A percentile compares a stretch with the other conserved stretches of the same genome.
Conservation (phyloP, 2,113 vertebrate species). For the Lynx canadensis region DNA sequence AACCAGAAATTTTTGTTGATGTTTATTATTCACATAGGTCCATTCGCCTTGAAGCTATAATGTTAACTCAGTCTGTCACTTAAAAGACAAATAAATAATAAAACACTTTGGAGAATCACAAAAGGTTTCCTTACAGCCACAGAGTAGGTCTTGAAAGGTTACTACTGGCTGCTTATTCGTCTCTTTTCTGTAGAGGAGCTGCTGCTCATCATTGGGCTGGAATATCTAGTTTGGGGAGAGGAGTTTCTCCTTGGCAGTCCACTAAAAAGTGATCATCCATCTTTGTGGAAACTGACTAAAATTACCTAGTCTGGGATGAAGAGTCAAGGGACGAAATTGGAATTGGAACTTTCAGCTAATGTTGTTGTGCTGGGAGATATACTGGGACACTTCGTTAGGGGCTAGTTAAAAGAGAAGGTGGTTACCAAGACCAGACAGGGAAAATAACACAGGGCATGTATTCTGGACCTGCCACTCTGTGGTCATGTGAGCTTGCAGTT, state of each 20-base stretch:
- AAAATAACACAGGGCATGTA: background rate
- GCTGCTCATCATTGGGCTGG: background rate
- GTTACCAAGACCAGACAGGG: background rate
- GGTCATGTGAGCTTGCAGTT: background rate
- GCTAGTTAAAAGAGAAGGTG: background rate
- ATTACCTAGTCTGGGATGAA: background rate
- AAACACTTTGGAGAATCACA: background rate
- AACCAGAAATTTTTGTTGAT: background rate
- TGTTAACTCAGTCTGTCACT: background rate
- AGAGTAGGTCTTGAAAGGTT: background rate
- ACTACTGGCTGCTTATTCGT: background rate
- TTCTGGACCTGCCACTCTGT: background rate
- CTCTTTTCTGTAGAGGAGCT: background rate
- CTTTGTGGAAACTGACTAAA: background rate
- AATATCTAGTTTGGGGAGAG: background rate
- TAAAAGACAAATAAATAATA: background rate
- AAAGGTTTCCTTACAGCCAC: background rate
- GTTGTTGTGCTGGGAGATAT: background rate
- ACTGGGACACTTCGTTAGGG: background rate
- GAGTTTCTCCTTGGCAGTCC: background rate
- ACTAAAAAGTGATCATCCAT: background rate
- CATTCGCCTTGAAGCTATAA: background rate
- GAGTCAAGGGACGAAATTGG: background rate
- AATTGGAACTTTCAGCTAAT: background rate
- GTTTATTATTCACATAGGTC: conserved; percentile 25